Evolutionary conservation across 2,888 invertebrate species (phyloP), one percentile per base, ranked within the genome.

Genomic region (Drosophila mercatorum): DNA sequence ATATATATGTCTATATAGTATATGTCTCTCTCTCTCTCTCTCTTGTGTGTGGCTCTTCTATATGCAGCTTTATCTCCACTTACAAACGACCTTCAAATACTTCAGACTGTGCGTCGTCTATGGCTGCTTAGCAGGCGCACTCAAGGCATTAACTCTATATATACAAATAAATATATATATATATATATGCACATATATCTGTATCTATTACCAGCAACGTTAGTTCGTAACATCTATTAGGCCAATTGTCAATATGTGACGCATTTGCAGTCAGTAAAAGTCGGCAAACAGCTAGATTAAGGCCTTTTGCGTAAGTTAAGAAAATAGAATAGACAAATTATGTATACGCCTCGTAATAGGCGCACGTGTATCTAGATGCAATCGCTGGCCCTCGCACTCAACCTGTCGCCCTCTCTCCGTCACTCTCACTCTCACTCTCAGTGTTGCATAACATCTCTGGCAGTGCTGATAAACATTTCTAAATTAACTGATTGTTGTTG

Each of bases 401-500:
- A 3, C 14, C 38, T 8, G 3, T 38, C 4, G 7, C 3, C 28
- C 47, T 7, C 47, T 14, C 8, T 38, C 38, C 14, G 38, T 36
- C 52, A 38, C 36, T 26, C 22, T 53, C 49, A 34, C 31, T 12
- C 31, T 49, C 10, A 31, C 49, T 49, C 31, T 34, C 34, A 51
- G 53, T 28, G 53, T 89, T 87, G 75, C 85, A 85, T 85, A 89
- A 89, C 72, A 11, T 31, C 10, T 38, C 46, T 38, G 51, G 57
- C 47, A 59, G 41, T 34, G 62, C 64, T 76, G 79, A 88, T 89
- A 88, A 86, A 81, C 65, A 63, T 55, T 76, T 58, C 72, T 69
- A 72, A 80, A 76, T 68, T 61, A 75, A 88, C 71, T 64, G 73
- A 58, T 68, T 41, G 52, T 55, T 22, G 53, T 55, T 61, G 61